Conservation (phyloP, 2,113 vertebrate species). For the Octodon degus region DNA sequence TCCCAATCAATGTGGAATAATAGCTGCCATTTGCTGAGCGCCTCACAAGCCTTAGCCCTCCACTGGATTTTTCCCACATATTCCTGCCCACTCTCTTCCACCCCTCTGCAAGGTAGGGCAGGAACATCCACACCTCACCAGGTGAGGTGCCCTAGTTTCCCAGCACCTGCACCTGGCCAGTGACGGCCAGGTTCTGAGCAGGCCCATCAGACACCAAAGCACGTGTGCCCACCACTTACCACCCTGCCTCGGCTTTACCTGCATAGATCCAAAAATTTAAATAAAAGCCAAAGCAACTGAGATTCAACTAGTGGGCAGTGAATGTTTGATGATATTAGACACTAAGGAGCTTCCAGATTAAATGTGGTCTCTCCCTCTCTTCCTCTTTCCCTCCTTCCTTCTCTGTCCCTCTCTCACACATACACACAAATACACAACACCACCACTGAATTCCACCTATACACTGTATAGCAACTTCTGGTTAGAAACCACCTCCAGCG, state of each 20-base stretch:
- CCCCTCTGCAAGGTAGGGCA: not conserved
- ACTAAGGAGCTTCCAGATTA: not conserved
- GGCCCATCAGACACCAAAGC: not conserved
- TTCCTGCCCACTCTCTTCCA: not conserved
- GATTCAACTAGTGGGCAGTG: not conserved
- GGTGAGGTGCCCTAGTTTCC: not conserved
- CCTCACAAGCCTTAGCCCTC: not conserved
- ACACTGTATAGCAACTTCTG: not conserved
- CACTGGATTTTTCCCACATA: not conserved
- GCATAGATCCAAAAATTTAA: constrained; percentile 29
- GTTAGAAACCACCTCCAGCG: not conserved
- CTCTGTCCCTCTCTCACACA: too few species aligned
- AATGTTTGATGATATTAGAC: not conserved
- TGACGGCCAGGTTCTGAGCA: not conserved
- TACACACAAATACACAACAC: not conserved
- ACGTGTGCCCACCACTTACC: not conserved
- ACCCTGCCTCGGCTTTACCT: not conserved
- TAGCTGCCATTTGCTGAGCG: not conserved
- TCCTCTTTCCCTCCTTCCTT: not conserved
- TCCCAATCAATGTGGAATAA: not conserved
- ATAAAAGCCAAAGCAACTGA: not conserved
- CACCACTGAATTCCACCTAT: not conserved
- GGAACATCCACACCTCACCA: not conserved
- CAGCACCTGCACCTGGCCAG: not conserved
- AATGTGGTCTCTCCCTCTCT: not conserved